Percentiles rank a stretch among this genome's conserved stretches.
Evolutionary conservation across 1,140 invertebrate species (phyloP).

Genomic region (Acromyrmex echinatior): DNA sequence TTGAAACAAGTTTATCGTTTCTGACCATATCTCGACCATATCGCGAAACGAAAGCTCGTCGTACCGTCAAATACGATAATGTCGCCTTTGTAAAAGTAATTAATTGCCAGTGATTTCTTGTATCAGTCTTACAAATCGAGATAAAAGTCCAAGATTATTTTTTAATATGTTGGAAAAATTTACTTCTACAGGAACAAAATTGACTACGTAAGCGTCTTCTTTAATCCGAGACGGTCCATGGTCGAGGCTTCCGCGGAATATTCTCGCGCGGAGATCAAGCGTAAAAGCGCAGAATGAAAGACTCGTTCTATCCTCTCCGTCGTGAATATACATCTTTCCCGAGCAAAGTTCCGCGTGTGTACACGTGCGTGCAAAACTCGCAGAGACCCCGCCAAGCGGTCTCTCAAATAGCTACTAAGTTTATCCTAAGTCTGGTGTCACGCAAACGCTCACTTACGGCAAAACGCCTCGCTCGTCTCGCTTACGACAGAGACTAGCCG

Average conservation of each 20-base stretch:
- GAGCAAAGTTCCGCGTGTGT: constrained; percentile 46
- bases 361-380: constrained; percentile 45
- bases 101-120: too few relatives aligned
- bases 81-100: background rate
- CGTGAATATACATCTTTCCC: constrained; percentile 27
- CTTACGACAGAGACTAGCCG: constrained; percentile 44
- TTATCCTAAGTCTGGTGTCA: constrained; percentile 75
- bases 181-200: background rate
- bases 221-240: background rate
- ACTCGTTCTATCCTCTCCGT: constrained; percentile 9
- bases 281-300: constrained; percentile 33
- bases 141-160: background rate
- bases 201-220: background rate
- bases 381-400: constrained; percentile 30
- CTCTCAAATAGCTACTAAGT: constrained; percentile 77
- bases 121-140: background rate
- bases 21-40: background rate
- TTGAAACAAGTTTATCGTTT: constrained; percentile 18
- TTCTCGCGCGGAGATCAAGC: constrained; percentile 36
- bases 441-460: constrained; percentile 69
- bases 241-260: background rate
- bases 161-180: background rate
- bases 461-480: constrained; percentile 59
- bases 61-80: background rate
- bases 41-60: background rate